phyloP scores from a whole-genome alignment of 2,888 invertebrate species.

The Ennomos erosarius region DNA sequence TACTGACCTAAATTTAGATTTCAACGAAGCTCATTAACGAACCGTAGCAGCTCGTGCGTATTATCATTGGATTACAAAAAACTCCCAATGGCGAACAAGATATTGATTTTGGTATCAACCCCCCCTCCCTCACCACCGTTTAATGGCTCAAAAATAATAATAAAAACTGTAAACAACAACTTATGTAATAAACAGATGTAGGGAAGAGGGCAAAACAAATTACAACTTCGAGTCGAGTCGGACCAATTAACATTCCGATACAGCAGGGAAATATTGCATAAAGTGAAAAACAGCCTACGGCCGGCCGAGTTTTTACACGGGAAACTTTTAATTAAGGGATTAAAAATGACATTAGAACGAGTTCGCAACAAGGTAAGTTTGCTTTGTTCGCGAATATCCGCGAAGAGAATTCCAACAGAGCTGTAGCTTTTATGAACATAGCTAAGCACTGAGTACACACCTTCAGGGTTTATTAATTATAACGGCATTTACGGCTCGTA shows the following conservation, averaged over 20 bases:
- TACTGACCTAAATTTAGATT: constrained; percentile 2
- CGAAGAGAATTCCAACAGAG: constrained; percentile 52
- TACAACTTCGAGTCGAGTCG: constrained; percentile 79
- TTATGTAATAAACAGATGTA: constrained; percentile 75
- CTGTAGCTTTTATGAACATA: constrained; percentile 58
- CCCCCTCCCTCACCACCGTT: constrained; percentile 27
- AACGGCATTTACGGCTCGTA: constrained; percentile 54
- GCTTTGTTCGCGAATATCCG: constrained; percentile 61
- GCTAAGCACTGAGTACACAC: constrained; percentile 45
- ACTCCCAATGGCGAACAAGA: constrained; percentile 35
- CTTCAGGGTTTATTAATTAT: constrained; percentile 46
- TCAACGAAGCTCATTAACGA: constrained; percentile 9
- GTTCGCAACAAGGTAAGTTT: constrained; percentile 76
- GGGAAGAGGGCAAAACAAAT: constrained; percentile 76
- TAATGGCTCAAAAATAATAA: constrained; percentile 57
- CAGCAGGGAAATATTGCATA: constrained; percentile 81
- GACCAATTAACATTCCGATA: constrained; percentile 84
- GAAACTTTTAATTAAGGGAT: constrained; percentile 84
- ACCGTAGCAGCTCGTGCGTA: neutral
- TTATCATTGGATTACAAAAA: constrained; percentile 27
- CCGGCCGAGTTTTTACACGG: constrained; percentile 70
- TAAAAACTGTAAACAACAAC: constrained; percentile 65
- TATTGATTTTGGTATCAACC: constrained; percentile 30
- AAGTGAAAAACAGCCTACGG: constrained; percentile 79
- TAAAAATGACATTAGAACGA: constrained; percentile 83